Base-by-base conservation (phyloP, 2,797 vertebrate genomes). In the Enteromius argenteus region DNA sequence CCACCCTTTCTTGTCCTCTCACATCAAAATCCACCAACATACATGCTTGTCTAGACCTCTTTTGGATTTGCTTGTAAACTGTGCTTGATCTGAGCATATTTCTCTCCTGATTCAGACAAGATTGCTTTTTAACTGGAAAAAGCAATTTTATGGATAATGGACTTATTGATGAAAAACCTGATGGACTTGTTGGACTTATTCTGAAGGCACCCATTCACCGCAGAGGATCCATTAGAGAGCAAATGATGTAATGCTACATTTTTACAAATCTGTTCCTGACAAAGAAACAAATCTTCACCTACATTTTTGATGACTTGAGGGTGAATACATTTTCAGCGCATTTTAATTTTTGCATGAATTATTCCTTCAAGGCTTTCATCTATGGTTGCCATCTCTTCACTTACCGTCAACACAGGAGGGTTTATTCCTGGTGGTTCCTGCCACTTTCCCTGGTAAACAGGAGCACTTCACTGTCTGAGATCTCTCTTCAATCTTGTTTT, bases 381-480 rank as follows among this genome's bases (percentile, higher is more conserved):
- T 15, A 44, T 44, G 69, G 11, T 71, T 72, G 35, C 39, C 46
- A 30, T 83, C 35, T 56, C 49, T 62, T 73, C 87, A 95, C 97
- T 96, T 94, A 97, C 98, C 98, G 39, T 99, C 98, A 0, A 99
- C 98, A 92, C 98, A 99, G 58, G 98, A 99, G 85, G 98, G 98
- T 93, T 96, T 95, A 94, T 98, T 99, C 92, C 97, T 95, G 80
- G 98, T 99, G 77, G 98, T 99, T 86, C 98, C 98, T 56, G 98
- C 98, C 90, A 99, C 98, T 94, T 99, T 99, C 82, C 98, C 98
- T 0, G 97, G 98, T 90, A 99, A 95, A 95, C 98, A 99, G 90
- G 98, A 99, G 90, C 98, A 99, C 94, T 99, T 99, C 89, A 99
- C 98, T 60, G 98, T 99, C 93, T 99, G 98, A 19, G 98, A 99